These are phyloP conservation scores for Apotomis turbidana DNA, from an alignment of 2,888 invertebrate species.

Conservation along the genomic window DNA sequence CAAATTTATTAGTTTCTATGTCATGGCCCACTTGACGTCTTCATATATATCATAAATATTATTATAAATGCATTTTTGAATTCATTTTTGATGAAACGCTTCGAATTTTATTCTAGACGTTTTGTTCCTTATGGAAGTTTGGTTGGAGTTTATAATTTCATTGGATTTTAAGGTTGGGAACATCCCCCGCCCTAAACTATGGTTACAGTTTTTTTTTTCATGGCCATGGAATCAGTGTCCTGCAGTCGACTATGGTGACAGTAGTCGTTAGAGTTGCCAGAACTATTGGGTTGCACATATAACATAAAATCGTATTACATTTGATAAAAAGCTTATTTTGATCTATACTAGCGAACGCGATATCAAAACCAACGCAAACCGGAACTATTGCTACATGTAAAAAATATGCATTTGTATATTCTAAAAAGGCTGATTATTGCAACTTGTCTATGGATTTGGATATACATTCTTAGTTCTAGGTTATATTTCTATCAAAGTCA, in stretches of 20 bases:
- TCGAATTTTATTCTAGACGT: too few relatives aligned
- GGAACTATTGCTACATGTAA: slow-evolving; percentile 21
- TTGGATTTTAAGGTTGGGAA: too few relatives aligned
- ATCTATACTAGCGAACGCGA: slow-evolving; percentile 21
- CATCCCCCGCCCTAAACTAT: too few relatives aligned
- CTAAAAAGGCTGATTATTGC: slow-evolving; percentile 31
- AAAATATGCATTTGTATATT: slow-evolving; percentile 28
- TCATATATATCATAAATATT: too few relatives aligned
- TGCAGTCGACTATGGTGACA: background rate
- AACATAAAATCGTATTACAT: slow-evolving; percentile 1
- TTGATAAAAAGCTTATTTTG: slow-evolving; percentile 4
- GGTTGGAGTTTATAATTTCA: too few relatives aligned
- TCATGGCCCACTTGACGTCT: too few relatives aligned
- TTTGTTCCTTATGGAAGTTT: too few relatives aligned
- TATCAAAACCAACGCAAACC: slow-evolving; percentile 28
- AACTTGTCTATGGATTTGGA: slow-evolving; percentile 16
- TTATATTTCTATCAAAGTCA: slow-evolving; percentile 34
- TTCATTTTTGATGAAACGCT: too few relatives aligned
- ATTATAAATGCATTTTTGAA: too few relatives aligned
- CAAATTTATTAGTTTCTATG: background rate
- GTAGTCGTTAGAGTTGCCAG: slow-evolving; percentile 10
- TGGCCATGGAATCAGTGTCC: too few relatives aligned
- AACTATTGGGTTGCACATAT: background rate
- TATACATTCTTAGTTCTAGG: slow-evolving; percentile 12
- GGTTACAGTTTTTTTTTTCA: background rate